Percentiles rank a stretch among this genome's conserved stretches.
Conservation (phyloP, 2,797 vertebrate genomes). For the Neostethus bicornis region DNA sequence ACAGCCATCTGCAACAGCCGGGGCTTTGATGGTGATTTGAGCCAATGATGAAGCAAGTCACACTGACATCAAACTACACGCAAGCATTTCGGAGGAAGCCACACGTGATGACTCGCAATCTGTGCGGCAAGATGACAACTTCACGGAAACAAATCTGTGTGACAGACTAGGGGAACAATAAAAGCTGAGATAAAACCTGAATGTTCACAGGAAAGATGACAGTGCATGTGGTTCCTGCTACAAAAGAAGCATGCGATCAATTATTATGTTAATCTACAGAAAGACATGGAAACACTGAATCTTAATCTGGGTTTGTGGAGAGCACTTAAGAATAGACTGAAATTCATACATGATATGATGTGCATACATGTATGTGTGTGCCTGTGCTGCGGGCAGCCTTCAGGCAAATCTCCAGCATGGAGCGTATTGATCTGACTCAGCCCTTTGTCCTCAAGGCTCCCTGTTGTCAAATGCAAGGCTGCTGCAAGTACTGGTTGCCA, state of each 20-base stretch:
- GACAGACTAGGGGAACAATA: constrained; percentile 22
- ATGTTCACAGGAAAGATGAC: not conserved
- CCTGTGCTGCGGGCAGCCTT: constrained; percentile 2
- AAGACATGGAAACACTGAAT: not conserved
- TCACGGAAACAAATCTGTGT: constrained; percentile 32
- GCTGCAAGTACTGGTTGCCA: constrained; percentile 20
- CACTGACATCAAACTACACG: constrained; percentile 50
- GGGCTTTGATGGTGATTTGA: constrained; percentile 67
- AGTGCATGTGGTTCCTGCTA: constrained; percentile 11
- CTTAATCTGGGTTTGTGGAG: not conserved
- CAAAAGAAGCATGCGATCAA: not conserved
- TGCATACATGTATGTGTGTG: not conserved
- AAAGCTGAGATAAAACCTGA: constrained; percentile 7
- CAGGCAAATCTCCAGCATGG: constrained; percentile 17
- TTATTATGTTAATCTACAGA: not conserved
- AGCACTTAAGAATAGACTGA: not conserved
- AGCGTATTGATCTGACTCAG: constrained; percentile 36
- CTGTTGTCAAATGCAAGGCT: constrained; percentile 28
- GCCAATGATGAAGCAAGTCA: constrained; percentile 66
- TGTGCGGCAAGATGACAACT: constrained; percentile 47
- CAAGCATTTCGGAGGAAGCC: constrained; percentile 42
- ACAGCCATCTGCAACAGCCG: constrained; percentile 52
- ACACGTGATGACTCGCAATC: constrained; percentile 45
- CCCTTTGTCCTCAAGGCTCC: not conserved
- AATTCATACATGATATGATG: not conserved